Conservation (phyloP, 1,140 invertebrate species). For the Lineus longissimus region DNA sequence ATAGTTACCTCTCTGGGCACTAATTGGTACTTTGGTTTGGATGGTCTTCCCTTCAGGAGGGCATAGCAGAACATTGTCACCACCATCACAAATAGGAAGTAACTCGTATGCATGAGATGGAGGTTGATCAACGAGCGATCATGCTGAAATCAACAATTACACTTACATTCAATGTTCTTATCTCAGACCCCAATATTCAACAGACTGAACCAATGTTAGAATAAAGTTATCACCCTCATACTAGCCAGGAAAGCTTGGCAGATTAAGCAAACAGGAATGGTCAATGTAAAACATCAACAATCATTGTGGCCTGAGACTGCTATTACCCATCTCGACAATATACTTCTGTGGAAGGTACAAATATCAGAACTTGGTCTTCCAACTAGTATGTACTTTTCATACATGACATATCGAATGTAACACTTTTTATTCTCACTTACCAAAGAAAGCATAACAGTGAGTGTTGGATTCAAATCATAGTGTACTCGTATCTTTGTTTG, state of each 20-base stretch:
- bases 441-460: constrained; percentile 43
- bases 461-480: constrained; percentile 31
- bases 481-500: constrained; percentile 26
- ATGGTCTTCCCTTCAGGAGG: constrained; percentile 40
- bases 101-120: constrained; percentile 53
- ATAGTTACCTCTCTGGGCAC: background rate
- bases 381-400: too few species aligned
- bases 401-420: too few species aligned
- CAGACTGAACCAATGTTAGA: constrained; percentile 15
- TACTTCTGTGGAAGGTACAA: too few species aligned
- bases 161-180: too few species aligned
- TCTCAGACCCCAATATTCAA: background rate
- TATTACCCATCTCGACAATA: too few species aligned
- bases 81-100: constrained; percentile 55
- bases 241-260: too few species aligned
- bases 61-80: constrained; percentile 51
- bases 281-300: too few species aligned
- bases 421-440: constrained; percentile 25
- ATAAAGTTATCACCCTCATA: too few species aligned
- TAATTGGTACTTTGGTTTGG: background rate
- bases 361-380: too few species aligned
- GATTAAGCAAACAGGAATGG: too few species aligned
- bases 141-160: constrained; percentile 32
- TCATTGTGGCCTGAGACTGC: too few species aligned
- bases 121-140: constrained; percentile 53